These are phyloP conservation scores for Marmota monax DNA, from an alignment of 2,113 vertebrate species.

Conservation along the genomic window DNA sequence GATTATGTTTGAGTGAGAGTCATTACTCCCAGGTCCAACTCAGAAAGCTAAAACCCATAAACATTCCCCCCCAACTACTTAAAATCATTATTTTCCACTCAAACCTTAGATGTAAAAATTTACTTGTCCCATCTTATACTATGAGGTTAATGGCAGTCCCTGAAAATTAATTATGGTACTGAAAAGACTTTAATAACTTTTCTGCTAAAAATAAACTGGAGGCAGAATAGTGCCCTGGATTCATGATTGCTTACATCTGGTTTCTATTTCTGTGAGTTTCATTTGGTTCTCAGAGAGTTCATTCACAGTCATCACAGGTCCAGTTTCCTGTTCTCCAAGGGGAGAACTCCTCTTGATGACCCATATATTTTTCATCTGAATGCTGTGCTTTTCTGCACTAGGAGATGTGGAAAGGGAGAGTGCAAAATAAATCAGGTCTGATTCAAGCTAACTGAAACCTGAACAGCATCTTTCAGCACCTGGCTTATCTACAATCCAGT, in stretches of 20 bases:
- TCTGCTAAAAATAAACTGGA: conserved; percentile 75
- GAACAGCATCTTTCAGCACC: background rate
- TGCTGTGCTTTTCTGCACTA: conserved; percentile 9
- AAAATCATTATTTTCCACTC: conserved; percentile 52
- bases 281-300: conserved; percentile 77
- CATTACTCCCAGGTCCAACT: conserved; percentile 54
- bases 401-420: background rate
- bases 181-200: conserved; percentile 75
- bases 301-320: conserved; percentile 68
- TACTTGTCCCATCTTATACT: conserved; percentile 57
- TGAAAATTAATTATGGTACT: conserved; percentile 76
- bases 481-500: background rate
- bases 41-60: conserved; percentile 58
- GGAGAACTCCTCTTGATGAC: conserved; percentile 59
- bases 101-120: conserved; percentile 39
- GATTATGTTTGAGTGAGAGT: conserved; percentile 70
- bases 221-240: conserved; percentile 59
- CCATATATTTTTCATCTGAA: conserved; percentile 47
- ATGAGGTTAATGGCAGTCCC: conserved; percentile 66
- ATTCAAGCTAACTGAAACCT: background rate
- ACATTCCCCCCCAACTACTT: background rate
- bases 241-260: conserved; percentile 78
- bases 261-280: conserved; percentile 73
- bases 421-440: conserved; percentile 45
- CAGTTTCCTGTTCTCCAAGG: conserved; percentile 62